Percentiles rank a stretch among this genome's conserved stretches.
Conservation (phyloP, 2,888 invertebrate species). For the Trissoscelio sp. region DNA sequence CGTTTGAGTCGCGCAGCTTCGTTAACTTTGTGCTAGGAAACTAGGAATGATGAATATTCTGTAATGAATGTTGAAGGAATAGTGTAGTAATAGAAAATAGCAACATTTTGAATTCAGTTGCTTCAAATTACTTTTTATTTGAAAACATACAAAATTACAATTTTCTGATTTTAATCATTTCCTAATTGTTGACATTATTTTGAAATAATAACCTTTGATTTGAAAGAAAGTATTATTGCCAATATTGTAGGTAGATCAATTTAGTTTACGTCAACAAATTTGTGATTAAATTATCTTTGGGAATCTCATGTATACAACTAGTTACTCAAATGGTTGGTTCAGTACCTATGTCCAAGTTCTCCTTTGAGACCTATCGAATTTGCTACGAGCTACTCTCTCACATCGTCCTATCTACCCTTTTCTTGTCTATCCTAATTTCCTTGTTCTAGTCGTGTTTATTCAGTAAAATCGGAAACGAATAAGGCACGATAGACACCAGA, state of each 20-base stretch:
- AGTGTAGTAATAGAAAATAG: constrained; percentile 34
- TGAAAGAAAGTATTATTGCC: not conserved
- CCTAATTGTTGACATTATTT: no score
- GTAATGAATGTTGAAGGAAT: constrained; percentile 25
- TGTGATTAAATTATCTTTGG: constrained; percentile 55
- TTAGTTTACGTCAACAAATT: constrained; percentile 57
- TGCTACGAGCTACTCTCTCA: constrained; percentile 71
- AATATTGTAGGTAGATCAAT: constrained; percentile 10
- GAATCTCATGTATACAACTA: constrained; percentile 48
- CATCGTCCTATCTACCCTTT: constrained; percentile 48
- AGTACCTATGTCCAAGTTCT: constrained; percentile 65
- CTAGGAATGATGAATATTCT: constrained; percentile 53
- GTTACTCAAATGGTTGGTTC: constrained; percentile 59
- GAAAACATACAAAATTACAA: not conserved
- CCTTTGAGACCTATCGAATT: constrained; percentile 75
- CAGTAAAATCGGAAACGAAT: constrained; percentile 50
- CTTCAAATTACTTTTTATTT: not conserved
- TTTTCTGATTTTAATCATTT: no score
- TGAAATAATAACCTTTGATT: not conserved
- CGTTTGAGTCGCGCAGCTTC: constrained; percentile 50
- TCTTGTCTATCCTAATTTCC: constrained; percentile 61
- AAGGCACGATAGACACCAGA: not conserved
- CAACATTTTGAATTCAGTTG: not conserved
- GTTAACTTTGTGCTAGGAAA: constrained; percentile 52
- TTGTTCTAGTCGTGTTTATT: constrained; percentile 48